Evolutionary conservation across 92 coral and sea anemone species (phyloP).

Genomic region (Desmophyllum pertusum): DNA sequence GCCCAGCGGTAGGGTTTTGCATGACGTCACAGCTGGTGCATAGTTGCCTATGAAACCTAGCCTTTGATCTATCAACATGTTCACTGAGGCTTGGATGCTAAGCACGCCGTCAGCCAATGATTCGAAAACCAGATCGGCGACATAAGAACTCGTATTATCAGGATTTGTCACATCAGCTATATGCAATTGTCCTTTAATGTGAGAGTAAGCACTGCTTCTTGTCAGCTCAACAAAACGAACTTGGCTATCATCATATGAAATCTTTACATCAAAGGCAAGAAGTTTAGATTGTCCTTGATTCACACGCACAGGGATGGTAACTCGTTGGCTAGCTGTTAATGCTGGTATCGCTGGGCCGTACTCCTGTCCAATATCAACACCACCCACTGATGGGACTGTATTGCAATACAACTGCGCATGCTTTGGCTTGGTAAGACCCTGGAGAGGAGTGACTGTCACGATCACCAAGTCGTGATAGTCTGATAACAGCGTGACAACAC

Average conservation of each 20-base stretch:
- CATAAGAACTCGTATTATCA: constrained; percentile 7
- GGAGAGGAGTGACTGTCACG: constrained; percentile 44
- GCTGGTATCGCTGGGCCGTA: constrained; percentile 65
- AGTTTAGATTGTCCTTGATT: constrained; percentile 46
- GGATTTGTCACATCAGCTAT: constrained; percentile 54
- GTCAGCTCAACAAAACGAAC: constrained; percentile 42
- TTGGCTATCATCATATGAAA: constrained; percentile 33
- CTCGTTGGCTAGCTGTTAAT: constrained; percentile 24
- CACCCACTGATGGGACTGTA: constrained; percentile 59
- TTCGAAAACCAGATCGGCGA: constrained; percentile 58
- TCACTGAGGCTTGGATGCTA: constrained; percentile 40
- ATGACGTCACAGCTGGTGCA: constrained; percentile 13
- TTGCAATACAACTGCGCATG: constrained; percentile 60
- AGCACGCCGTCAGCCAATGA: constrained; percentile 17
- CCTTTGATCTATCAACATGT: constrained; percentile 46
- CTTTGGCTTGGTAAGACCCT: constrained; percentile 30
- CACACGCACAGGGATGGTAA: constrained; percentile 55
- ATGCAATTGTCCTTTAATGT: constrained; percentile 42
- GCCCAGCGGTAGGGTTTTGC: constrained; percentile 46
- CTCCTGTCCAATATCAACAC: constrained; percentile 68
- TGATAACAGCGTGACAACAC: constrained; percentile 47
- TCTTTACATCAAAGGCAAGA: constrained; percentile 67
- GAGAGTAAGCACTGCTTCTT: constrained; percentile 39
- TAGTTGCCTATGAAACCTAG: constrained; percentile 31
- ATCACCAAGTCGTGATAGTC: constrained; percentile 53